phyloP scores from a whole-genome alignment of 2,113 vertebrate species.

The Pan paniscus region DNA sequence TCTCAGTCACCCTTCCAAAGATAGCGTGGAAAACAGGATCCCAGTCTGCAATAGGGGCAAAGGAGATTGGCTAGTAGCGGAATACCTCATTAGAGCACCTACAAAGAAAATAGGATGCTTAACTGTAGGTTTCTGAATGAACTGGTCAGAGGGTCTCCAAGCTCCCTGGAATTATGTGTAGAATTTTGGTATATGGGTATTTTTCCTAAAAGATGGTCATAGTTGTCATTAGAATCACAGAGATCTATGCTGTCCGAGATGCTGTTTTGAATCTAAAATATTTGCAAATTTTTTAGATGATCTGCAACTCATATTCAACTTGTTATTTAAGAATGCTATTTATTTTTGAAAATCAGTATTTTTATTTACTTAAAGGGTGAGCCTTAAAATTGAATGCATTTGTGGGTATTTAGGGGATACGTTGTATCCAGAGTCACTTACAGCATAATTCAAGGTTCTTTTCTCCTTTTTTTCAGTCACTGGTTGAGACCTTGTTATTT shows the following conservation, averaged over 20 bases:
- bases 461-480: neutral
- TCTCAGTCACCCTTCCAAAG: neutral
- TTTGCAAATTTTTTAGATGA: neutral
- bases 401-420: neutral
- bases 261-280: neutral
- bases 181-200: neutral
- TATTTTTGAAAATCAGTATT: neutral
- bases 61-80: neutral
- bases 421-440: neutral
- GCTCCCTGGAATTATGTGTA: neutral
- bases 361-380: neutral
- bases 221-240: neutral
- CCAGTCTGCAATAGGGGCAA: neutral
- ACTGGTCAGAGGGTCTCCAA: neutral
- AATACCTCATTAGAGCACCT: neutral
- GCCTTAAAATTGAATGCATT: neutral
- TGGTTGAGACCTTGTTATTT: neutral
- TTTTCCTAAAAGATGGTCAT: neutral
- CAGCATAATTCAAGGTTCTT: neutral
- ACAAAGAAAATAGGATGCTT: neutral
- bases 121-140: neutral
- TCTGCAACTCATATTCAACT: neutral
- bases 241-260: neutral
- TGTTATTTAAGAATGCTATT: neutral
- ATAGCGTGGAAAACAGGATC: neutral